phyloP scores from a whole-genome alignment of 2,888 invertebrate species.

The Andrena bicolor region DNA sequence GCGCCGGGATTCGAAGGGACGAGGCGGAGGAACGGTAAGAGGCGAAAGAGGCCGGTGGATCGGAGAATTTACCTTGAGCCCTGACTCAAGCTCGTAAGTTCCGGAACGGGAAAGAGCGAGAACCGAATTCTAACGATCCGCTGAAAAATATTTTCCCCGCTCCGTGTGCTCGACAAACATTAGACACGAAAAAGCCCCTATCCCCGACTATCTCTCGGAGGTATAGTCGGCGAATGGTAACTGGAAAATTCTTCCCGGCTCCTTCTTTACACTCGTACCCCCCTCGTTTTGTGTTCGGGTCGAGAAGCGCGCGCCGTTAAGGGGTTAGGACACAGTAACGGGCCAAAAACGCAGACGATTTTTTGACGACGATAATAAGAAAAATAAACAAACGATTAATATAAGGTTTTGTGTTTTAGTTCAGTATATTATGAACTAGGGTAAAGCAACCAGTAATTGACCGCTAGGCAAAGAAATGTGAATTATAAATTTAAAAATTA shows the following conservation, averaged over 20 bases:
- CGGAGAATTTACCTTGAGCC: slow-evolving; percentile 42
- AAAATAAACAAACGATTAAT: too few species aligned
- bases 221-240: background rate
- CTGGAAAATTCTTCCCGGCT: slow-evolving; percentile 18
- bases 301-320: background rate
- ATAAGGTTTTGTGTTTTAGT: too few species aligned
- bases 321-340: too few species aligned
- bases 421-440: too few species aligned
- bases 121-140: slow-evolving; percentile 34
- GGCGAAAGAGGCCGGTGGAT: slow-evolving; percentile 5
- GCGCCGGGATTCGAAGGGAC: slow-evolving; percentile 38
- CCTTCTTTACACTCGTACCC: slow-evolving; percentile 3
- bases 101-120: slow-evolving; percentile 11
- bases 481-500: too few species aligned
- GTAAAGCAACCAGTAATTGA: too few species aligned
- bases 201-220: background rate
- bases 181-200: background rate
- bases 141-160: slow-evolving; percentile 45
- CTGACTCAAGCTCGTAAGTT: slow-evolving; percentile 23
- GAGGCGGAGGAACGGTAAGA: slow-evolving; percentile 19
- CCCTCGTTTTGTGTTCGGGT: background rate
- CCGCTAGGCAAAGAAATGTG: too few species aligned
- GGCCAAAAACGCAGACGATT: too few species aligned
- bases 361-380: too few species aligned
- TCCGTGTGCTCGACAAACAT: background rate